Conservation (phyloP, 2,888 invertebrate species). For the Caenorhabditis sp. region DNA sequence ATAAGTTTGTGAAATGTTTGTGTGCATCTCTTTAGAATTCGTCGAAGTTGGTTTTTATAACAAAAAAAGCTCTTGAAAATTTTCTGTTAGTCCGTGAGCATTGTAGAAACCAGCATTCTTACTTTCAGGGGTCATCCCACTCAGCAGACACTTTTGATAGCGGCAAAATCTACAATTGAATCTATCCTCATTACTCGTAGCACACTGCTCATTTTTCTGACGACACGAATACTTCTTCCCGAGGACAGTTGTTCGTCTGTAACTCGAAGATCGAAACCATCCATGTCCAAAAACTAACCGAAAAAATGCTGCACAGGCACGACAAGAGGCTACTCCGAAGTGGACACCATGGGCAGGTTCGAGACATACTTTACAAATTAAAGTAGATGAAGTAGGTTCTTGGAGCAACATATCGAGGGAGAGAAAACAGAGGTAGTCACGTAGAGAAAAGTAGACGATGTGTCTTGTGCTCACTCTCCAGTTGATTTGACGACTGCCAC, state of each 20-base stretch:
- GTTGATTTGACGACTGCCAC: constrained; percentile 42
- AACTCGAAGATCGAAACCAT: neutral
- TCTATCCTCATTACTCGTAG: constrained; percentile 54
- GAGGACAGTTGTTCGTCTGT: constrained; percentile 63
- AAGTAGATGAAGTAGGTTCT: constrained; percentile 38
- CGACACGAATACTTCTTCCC: constrained; percentile 66
- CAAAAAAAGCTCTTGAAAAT: too few species aligned
- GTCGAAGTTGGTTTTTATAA: too few species aligned
- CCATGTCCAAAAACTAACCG: constrained; percentile 51
- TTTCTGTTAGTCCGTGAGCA: too few species aligned
- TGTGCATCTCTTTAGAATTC: too few species aligned
- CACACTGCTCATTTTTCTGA: constrained; percentile 58
- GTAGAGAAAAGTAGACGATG: constrained; percentile 30
- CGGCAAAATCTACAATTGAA: constrained; percentile 66
- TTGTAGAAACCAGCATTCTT: neutral
- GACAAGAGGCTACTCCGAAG: constrained; percentile 68
- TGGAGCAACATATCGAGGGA: constrained; percentile 18
- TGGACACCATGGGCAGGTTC: constrained; percentile 68
- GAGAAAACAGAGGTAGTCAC: constrained; percentile 21
- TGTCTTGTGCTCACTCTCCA: constrained; percentile 57
- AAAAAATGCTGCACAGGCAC: constrained; percentile 72
- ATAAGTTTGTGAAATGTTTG: too few species aligned
- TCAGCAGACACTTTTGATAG: constrained; percentile 64
- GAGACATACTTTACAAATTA: constrained; percentile 60
- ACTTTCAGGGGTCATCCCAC: constrained; percentile 72